Conservation (phyloP, 1,140 invertebrate species). For the Schlechtendalia chinensis region DNA sequence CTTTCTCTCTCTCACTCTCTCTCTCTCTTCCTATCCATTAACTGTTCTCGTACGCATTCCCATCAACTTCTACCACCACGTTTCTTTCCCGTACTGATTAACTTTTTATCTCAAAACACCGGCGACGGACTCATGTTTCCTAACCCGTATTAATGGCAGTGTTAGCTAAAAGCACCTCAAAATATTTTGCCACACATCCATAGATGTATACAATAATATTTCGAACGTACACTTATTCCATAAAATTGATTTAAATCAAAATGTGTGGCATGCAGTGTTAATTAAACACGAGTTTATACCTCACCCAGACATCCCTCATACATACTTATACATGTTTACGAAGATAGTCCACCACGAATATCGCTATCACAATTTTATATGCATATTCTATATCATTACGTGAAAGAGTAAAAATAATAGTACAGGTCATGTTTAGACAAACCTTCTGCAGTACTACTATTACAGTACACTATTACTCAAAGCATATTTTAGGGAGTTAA, state of each 20-base stretch:
- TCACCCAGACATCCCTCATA: too few species aligned
- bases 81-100: constrained; percentile 15
- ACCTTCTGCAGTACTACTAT: too few species aligned
- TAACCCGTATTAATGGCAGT: constrained; percentile 15
- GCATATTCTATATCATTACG: too few species aligned
- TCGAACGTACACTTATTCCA: background rate
- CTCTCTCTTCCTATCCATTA: constrained; percentile 22
- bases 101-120: constrained; percentile 11
- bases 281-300: background rate
- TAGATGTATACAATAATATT: background rate
- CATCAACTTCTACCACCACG: too few species aligned
- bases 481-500: too few species aligned
- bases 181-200: constrained; percentile 14
- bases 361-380: too few species aligned
- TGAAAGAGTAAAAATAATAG: too few species aligned
- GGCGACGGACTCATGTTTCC: background rate
- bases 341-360: too few species aligned
- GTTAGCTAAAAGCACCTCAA: constrained; percentile 23
- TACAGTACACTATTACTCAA: too few species aligned
- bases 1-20: constrained; percentile 28
- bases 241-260: constrained; percentile 7
- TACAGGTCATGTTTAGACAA: too few species aligned
- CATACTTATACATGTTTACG: too few species aligned
- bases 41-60: background rate
- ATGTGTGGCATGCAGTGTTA: constrained; percentile 16